Conservation (phyloP, 2,888 invertebrate genomes). For the Xestoiulus laeticollis region DNA sequence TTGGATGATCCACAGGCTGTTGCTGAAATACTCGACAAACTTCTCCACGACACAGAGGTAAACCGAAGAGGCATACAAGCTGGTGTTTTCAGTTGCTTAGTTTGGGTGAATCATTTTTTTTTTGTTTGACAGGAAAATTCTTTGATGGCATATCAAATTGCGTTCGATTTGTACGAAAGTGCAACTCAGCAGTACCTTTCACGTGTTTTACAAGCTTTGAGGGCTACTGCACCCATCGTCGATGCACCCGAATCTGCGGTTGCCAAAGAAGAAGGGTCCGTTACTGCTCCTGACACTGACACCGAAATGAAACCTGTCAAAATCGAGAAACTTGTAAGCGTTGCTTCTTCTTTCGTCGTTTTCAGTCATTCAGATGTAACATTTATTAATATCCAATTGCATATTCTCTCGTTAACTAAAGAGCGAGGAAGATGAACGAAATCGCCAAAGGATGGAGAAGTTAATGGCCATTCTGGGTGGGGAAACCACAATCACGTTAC, state of each 20-base stretch:
- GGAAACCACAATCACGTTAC: conserved; percentile 94
- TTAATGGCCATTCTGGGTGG: conserved; percentile 92
- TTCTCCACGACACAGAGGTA: conserved; percentile 79
- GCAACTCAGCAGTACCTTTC: conserved; percentile 97
- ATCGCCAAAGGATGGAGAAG: conserved; percentile 87
- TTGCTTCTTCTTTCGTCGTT: neutral
- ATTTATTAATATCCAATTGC: neutral
- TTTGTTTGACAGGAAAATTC: conserved; percentile 71
- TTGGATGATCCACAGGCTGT: conserved; percentile 93
- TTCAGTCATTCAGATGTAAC: neutral
- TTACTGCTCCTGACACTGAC: neutral
- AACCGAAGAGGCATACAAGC: neutral
- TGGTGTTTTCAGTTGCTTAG: neutral
- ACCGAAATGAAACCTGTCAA: conserved; percentile 46
- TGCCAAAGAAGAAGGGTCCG: conserved; percentile 60
- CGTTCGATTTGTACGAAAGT: conserved; percentile 98
- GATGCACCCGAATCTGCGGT: conserved; percentile 57
- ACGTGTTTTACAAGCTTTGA: conserved; percentile 82
- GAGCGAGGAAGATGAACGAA: conserved; percentile 80
- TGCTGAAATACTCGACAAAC: conserved; percentile 89
- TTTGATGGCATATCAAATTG: conserved; percentile 98
- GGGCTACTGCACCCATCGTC: conserved; percentile 84
- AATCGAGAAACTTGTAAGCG: conserved; percentile 51
- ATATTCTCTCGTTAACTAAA: conserved; percentile 56
- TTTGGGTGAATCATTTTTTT: neutral